phyloP scores from a whole-genome alignment of 2,888 invertebrate genomes.

The Lepetodrilus schrolli region DNA sequence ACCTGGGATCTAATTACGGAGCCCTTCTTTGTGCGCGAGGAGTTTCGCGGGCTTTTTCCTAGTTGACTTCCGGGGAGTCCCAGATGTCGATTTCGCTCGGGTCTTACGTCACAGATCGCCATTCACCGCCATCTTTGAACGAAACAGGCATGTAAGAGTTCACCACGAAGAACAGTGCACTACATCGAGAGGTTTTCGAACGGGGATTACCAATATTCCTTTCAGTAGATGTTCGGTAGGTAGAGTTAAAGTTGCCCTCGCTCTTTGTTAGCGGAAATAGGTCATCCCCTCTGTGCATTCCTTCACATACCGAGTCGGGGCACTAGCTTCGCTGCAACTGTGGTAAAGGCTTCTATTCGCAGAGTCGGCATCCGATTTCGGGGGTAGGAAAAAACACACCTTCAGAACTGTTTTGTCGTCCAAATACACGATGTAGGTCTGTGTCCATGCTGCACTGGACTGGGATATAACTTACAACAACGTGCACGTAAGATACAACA shows the following conservation, averaged over 20 bases:
- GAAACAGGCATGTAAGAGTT: slow-evolving; percentile 22
- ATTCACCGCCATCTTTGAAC: slow-evolving; percentile 40
- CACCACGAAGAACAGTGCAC: slow-evolving; percentile 17
- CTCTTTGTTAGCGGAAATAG: slow-evolving; percentile 28
- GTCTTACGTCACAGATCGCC: slow-evolving; percentile 34
- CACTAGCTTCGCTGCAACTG: slow-evolving; percentile 3
- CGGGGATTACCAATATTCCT: slow-evolving; percentile 26
- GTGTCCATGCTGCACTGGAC: not conserved
- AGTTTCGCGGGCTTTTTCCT: slow-evolving; percentile 35
- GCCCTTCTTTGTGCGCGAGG: slow-evolving; percentile 27
- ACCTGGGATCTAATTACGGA: slow-evolving; percentile 22
- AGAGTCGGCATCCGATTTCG: slow-evolving; percentile 5
- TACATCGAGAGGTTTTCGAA: slow-evolving; percentile 25
- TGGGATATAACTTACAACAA: not conserved
- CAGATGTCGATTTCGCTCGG: slow-evolving; percentile 29
- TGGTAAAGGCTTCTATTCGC: too few relatives aligned
- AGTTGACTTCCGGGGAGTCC: slow-evolving; percentile 33
- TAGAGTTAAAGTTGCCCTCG: slow-evolving; percentile 6
- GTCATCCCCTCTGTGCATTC: slow-evolving; percentile 27
- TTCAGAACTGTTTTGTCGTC: slow-evolving; percentile 14
- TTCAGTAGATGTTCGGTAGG: slow-evolving; percentile 29
- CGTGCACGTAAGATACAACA: not conserved
- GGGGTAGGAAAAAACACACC: not conserved
- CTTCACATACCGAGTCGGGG: slow-evolving; percentile 11
- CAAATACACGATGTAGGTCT: not conserved